Conservation (phyloP, 2,113 vertebrate species). For the Agelaius phoeniceus region DNA sequence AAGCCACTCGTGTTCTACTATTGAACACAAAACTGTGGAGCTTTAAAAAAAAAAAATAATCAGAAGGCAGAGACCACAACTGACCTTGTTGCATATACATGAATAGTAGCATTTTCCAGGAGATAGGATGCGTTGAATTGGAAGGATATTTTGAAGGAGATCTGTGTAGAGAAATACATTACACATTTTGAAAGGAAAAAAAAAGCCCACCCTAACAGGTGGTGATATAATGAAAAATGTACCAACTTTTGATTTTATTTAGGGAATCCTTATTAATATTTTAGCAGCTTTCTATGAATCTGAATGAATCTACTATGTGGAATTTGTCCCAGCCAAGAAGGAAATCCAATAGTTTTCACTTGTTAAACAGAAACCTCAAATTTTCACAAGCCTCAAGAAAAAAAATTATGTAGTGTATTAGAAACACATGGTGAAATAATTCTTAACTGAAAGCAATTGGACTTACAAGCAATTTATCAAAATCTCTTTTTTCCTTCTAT, state of each 20-base stretch:
- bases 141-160: constrained; percentile 86
- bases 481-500: background rate
- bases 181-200: background rate
- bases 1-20: background rate
- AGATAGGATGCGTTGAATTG: constrained; percentile 85
- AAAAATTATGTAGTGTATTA: background rate
- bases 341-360: background rate
- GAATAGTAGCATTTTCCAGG: constrained; percentile 79
- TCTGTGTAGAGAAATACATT: constrained; percentile 70
- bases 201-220: background rate
- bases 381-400: background rate
- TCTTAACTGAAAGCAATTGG: background rate
- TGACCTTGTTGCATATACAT: constrained; percentile 86
- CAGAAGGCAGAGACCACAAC: background rate
- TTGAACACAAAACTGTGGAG: background rate
- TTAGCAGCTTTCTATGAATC: background rate
- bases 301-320: background rate
- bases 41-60: background rate
- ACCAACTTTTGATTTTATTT: background rate
- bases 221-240: background rate
- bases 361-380: background rate
- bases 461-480: background rate
- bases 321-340: background rate
- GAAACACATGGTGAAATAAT: background rate
- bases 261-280: background rate